Percentiles rank a stretch among this genome's conserved stretches.
phyloP scores from a whole-genome alignment of 2,113 vertebrate genomes.

The Amblyopsis rosae region DNA sequence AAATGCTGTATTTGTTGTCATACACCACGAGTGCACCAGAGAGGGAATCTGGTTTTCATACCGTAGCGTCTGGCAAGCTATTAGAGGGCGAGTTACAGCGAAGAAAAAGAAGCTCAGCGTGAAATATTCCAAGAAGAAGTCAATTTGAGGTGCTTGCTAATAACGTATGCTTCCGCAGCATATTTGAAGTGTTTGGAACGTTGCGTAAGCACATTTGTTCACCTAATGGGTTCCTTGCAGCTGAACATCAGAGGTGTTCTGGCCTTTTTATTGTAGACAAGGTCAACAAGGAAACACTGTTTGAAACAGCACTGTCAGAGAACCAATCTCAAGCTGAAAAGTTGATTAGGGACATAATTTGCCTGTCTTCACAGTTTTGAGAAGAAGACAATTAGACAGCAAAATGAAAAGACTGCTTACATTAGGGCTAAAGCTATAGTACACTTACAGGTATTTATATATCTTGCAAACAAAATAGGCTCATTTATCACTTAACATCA shows the following conservation, averaged over 20 bases:
- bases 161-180: slow-evolving; percentile 34
- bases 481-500: slow-evolving; percentile 57
- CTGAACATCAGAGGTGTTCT: slow-evolving; percentile 55
- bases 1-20: slow-evolving; percentile 6
- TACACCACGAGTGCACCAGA: background rate
- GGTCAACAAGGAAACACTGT: slow-evolving; percentile 61
- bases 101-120: background rate
- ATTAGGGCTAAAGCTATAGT: slow-evolving; percentile 44
- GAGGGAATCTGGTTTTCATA: slow-evolving; percentile 21
- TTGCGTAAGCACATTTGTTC: slow-evolving; percentile 33
- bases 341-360: slow-evolving; percentile 58
- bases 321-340: slow-evolving; percentile 42
- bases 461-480: slow-evolving; percentile 46
- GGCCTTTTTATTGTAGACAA: slow-evolving; percentile 64
- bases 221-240: slow-evolving; percentile 35
- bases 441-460: slow-evolving; percentile 35
- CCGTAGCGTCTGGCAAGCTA: slow-evolving; percentile 3
- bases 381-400: slow-evolving; percentile 59
- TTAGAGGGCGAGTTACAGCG: background rate
- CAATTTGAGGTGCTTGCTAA: slow-evolving; percentile 30
- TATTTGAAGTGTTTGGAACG: slow-evolving; percentile 44
- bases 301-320: slow-evolving; percentile 51
- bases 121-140: slow-evolving; percentile 21
- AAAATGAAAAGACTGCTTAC: slow-evolving; percentile 65
- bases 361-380: slow-evolving; percentile 52